These are phyloP conservation scores for Vimba vimba DNA, from an alignment of 2,113 vertebrate genomes.

Conservation along the genomic window DNA sequence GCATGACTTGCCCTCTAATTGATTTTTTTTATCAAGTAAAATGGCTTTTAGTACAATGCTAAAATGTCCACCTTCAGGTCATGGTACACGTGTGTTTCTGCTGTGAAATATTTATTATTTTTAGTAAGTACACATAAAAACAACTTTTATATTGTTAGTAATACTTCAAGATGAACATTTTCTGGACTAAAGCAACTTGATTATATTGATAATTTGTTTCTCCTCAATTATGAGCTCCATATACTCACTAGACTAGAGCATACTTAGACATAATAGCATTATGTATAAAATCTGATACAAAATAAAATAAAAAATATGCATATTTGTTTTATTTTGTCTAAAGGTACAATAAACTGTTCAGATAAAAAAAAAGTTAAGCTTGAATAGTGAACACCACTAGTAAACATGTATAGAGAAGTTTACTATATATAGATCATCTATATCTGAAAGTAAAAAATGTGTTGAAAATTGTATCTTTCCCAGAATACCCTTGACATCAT, in stretches of 20 bases:
- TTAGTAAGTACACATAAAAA: not conserved
- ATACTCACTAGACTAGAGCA: not conserved
- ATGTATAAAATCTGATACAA: not conserved
- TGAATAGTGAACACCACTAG: not conserved
- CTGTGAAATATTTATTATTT: not conserved
- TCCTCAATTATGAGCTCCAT: not conserved
- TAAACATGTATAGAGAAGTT: too few species aligned
- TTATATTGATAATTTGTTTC: too few species aligned
- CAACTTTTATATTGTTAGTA: not conserved
- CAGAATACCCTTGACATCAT: not conserved
- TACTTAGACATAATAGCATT: not conserved
- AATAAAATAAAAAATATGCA: not conserved
- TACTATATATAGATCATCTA: not conserved
- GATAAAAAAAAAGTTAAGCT: not conserved
- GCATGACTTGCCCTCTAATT: not conserved
- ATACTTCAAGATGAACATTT: not conserved
- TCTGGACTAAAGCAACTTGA: not conserved
- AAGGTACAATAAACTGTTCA: not conserved
- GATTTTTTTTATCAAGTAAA: not conserved
- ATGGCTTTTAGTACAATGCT: not conserved
- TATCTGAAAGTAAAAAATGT: not conserved
- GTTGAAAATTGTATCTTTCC: not conserved
- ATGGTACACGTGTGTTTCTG: not conserved
- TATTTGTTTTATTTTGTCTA: not conserved
- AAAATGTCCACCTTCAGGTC: not conserved